Percentiles rank a stretch among this genome's conserved stretches.
Conservation (phyloP, 2,113 vertebrate genomes). For the Antigone vipio region DNA sequence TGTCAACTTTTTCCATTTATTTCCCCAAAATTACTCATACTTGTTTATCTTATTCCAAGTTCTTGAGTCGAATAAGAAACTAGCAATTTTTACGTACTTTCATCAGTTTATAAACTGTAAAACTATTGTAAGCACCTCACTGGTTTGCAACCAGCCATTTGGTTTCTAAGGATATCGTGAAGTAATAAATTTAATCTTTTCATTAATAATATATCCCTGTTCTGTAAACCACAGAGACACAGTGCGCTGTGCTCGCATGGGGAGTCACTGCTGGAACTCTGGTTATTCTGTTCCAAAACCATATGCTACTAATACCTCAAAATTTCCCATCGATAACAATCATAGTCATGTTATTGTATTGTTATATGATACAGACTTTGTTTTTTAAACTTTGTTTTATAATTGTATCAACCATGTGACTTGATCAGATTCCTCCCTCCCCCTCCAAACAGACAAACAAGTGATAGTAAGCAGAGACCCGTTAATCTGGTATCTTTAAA, state of each 20-base stretch:
- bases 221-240: background rate
- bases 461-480: background rate
- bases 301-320: background rate
- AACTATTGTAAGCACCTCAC: background rate
- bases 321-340: background rate
- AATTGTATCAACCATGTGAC: background rate
- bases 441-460: background rate
- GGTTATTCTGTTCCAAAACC: background rate
- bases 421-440: background rate
- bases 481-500: background rate
- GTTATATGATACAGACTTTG: background rate
- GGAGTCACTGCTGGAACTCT: background rate
- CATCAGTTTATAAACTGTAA: background rate
- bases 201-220: background rate
- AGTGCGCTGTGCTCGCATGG: rapidly evolving
- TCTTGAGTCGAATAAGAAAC: background rate
- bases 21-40: background rate
- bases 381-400: background rate
- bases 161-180: background rate
- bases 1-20: background rate
- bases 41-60: background rate
- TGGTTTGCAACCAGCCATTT: background rate
- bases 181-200: background rate
- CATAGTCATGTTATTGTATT: background rate
- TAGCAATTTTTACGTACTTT: background rate